These are phyloP conservation scores for Trissolcus japonicus DNA, from an alignment of 2,888 invertebrate genomes.

Conservation along the genomic window DNA sequence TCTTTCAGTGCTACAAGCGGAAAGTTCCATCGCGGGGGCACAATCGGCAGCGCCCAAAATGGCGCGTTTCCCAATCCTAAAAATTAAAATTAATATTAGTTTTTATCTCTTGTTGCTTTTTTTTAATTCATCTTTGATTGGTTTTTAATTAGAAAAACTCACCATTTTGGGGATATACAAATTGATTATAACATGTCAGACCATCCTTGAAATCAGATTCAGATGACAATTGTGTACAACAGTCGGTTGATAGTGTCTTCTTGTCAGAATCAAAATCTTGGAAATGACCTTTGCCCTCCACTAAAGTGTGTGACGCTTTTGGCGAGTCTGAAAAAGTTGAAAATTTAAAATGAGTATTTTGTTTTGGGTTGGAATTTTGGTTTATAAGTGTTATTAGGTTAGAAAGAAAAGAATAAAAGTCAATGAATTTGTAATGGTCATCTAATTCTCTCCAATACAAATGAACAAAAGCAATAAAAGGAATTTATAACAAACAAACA, in stretches of 20 bases:
- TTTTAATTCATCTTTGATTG: neutral
- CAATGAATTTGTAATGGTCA: constrained; percentile 11
- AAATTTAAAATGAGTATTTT: too few relatives aligned
- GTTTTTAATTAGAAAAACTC: constrained; percentile 31
- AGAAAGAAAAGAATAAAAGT: neutral
- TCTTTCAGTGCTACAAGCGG: constrained; percentile 67
- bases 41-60: constrained; percentile 70
- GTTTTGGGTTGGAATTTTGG: too few relatives aligned
- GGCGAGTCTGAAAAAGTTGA: constrained; percentile 4
- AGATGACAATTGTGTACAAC: constrained; percentile 3
- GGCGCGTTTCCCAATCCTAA: constrained; percentile 70
- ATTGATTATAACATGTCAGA: constrained; percentile 61
- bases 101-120: neutral
- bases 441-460: constrained; percentile 16
- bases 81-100: constrained; percentile 1
- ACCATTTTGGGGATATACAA: constrained; percentile 68
- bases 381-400: too few relatives aligned
- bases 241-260: constrained; percentile 2
- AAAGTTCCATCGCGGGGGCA: constrained; percentile 67
- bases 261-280: constrained; percentile 12
- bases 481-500: too few relatives aligned
- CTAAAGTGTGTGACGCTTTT: neutral
- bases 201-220: constrained; percentile 61
- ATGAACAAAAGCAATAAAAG: neutral
- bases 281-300: constrained; percentile 3